Evolutionary conservation across 2,888 invertebrate species (phyloP).

Genomic region (Drosophila neotestacea): DNA sequence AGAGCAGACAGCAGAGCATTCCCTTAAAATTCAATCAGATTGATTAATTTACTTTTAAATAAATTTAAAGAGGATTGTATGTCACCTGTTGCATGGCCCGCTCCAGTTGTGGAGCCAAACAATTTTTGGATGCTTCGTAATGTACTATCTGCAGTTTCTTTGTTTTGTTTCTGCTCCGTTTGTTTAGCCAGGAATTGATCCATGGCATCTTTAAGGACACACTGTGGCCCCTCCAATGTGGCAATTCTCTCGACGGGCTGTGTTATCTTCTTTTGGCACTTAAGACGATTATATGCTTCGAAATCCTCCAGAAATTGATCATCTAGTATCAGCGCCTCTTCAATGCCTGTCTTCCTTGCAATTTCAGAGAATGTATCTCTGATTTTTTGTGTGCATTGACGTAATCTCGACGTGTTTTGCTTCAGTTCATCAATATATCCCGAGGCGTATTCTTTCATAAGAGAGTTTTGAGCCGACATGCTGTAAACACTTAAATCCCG

Average conservation of each 20-base stretch:
- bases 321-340: conserved; percentile 48
- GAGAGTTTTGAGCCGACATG: conserved; percentile 66
- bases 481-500: conserved; percentile 50
- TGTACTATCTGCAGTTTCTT: conserved; percentile 68
- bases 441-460: conserved; percentile 79
- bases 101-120: conserved; percentile 21
- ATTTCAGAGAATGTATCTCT: conserved; percentile 52
- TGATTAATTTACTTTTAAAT: neutral
- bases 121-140: conserved; percentile 54
- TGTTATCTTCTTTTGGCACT: conserved; percentile 51
- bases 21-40: conserved; percentile 1
- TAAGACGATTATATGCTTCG: conserved; percentile 56
- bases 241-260: conserved; percentile 42
- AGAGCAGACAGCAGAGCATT: conserved; percentile 69
- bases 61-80: neutral
- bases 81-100: conserved; percentile 26
- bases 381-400: conserved; percentile 57
- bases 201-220: conserved; percentile 69
- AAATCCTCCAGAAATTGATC: conserved; percentile 67
- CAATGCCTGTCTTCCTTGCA: conserved; percentile 45
- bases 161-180: conserved; percentile 67
- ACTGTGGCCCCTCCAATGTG: conserved; percentile 60
- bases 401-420: conserved; percentile 50
- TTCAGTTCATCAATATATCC: conserved; percentile 74
- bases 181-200: conserved; percentile 78